Conservation (phyloP, 2,888 invertebrate genomes). For the Ligdia adustata region DNA sequence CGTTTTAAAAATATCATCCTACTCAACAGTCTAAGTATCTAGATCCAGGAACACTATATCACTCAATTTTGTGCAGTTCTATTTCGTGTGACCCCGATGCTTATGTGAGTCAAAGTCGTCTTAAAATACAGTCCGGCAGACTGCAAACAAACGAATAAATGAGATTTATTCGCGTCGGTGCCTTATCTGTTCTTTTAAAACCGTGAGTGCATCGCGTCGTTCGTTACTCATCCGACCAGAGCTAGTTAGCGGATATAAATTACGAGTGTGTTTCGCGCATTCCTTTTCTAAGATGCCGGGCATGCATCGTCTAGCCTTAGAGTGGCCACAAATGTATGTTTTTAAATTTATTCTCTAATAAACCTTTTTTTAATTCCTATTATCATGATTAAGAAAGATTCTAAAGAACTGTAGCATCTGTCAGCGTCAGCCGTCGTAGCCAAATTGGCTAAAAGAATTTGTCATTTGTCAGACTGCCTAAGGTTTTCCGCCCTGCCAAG, state of each 20-base stretch:
- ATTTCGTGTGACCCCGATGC: slow-evolving; percentile 2
- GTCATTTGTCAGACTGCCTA: too few species aligned
- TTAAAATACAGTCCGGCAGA: slow-evolving; percentile 13
- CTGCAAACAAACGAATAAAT: slow-evolving; percentile 17
- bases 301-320: slow-evolving; percentile 17
- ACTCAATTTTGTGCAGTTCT: not conserved
- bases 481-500: too few species aligned
- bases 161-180: slow-evolving; percentile 4
- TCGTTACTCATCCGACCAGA: slow-evolving; percentile 24
- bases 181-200: slow-evolving; percentile 22
- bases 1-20: too few species aligned
- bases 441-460: too few species aligned
- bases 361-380: too few species aligned
- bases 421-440: too few species aligned
- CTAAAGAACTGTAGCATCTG: too few species aligned
- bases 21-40: too few species aligned
- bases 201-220: slow-evolving; percentile 33
- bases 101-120: slow-evolving; percentile 17
- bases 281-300: slow-evolving; percentile 20
- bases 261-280: slow-evolving; percentile 26
- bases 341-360: not conserved
- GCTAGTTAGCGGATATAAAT: slow-evolving; percentile 29
- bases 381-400: too few species aligned
- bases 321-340: not conserved
- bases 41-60: not conserved